These are phyloP conservation scores for Setipinna tenuifilis DNA, from an alignment of 2,797 vertebrate genomes.

Conservation along the genomic window DNA sequence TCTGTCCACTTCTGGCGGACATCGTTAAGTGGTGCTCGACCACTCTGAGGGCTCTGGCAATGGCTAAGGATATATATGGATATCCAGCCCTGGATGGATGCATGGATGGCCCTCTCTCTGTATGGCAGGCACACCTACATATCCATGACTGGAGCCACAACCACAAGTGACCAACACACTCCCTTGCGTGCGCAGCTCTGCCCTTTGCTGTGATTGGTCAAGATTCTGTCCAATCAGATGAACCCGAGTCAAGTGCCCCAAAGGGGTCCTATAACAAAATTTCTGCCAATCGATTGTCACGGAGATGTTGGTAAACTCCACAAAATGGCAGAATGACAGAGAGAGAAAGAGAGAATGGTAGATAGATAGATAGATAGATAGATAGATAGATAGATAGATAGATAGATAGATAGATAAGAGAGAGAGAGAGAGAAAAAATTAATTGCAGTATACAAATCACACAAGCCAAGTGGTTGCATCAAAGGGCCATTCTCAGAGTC, in stretches of 20 bases:
- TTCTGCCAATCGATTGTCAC: neutral
- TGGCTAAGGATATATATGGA: too few species aligned
- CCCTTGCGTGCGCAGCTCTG: neutral
- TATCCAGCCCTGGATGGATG: neutral
- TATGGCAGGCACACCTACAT: neutral
- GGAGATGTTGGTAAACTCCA: neutral
- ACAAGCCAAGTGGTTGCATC: neutral
- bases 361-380: neutral
- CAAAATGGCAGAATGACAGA: neutral
- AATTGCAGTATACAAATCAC: neutral
- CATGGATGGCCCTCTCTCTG: neutral
- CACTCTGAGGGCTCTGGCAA: neutral
- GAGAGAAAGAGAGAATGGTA: neutral
- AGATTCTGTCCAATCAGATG: neutral
- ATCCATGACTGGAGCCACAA: too few species aligned
- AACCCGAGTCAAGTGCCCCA: neutral
- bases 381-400: too few species aligned
- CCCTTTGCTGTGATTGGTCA: neutral
- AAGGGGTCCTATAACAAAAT: neutral
- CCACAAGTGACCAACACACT: neutral
- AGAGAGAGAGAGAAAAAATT: neutral
- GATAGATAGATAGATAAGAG: too few species aligned
- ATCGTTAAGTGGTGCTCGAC: neutral
- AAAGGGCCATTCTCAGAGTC: neutral
- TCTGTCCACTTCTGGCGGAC: neutral